phyloP scores from a whole-genome alignment of 1,140 invertebrate species.

The Drosophila lowei region DNA sequence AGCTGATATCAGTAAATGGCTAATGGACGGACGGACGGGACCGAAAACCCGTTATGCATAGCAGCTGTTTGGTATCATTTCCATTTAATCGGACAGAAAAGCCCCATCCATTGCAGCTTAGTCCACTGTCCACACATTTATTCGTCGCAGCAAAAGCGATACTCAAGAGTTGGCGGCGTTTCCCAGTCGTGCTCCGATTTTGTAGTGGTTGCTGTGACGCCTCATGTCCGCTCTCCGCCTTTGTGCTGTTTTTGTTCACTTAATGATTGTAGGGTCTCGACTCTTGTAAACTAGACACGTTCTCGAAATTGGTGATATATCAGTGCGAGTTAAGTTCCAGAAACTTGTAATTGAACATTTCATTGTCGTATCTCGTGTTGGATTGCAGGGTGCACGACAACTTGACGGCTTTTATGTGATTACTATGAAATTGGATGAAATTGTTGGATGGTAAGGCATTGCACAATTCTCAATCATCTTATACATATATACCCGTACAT shows the following conservation, averaged over 20 bases:
- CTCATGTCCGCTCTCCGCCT: not conserved
- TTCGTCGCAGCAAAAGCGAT: not conserved
- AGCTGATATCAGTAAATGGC: constrained; percentile 39
- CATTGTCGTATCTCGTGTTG: constrained; percentile 17
- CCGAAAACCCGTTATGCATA: constrained; percentile 40
- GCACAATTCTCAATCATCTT: no score
- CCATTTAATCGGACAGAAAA: constrained; percentile 18
- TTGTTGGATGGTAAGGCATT: constrained; percentile 77
- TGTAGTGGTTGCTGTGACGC: constrained; percentile 11
- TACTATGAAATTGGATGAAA: constrained; percentile 83
- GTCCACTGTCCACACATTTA: not conserved
- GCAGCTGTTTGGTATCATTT: constrained; percentile 24
- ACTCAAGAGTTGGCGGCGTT: constrained; percentile 1
- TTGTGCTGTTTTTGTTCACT: no score
- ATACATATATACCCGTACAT: not conserved
- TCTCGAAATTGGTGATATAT: not conserved
- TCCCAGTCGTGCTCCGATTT: constrained; percentile 20
- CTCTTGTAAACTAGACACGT: constrained; percentile 12
- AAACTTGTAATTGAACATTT: constrained; percentile 18
- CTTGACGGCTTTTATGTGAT: constrained; percentile 66
- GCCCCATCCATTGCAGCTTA: constrained; percentile 3
- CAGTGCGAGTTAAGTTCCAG: not conserved
- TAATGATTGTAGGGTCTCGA: no score
- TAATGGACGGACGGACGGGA: not conserved
- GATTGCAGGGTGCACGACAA: constrained; percentile 51